These are phyloP conservation scores for Clarias batrachus DNA, from an alignment of 2,113 vertebrate species.

Conservation along the genomic window DNA sequence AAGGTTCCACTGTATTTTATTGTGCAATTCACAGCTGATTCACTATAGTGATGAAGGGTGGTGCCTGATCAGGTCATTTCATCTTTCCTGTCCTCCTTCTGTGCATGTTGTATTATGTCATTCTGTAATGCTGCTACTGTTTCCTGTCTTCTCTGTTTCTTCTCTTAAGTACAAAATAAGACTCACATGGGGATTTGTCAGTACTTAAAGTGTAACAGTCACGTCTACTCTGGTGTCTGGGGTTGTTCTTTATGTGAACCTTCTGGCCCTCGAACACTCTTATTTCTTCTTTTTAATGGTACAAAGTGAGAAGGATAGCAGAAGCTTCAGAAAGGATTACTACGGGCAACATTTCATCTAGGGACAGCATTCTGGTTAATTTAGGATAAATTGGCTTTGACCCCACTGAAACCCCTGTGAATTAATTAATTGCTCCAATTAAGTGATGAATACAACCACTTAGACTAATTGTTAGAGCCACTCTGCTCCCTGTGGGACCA, in stretches of 20 bases:
- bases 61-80: not conserved
- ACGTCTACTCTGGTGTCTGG: not conserved
- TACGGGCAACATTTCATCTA: constrained; percentile 32
- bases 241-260: constrained; percentile 4
- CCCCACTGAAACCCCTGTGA: constrained; percentile 36
- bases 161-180: not conserved
- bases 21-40: not conserved
- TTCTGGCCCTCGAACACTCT: not conserved
- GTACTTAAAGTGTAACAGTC: not conserved
- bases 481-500: constrained; percentile 38
- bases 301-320: constrained; percentile 41
- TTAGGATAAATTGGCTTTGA: constrained; percentile 60
- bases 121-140: not conserved
- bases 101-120: not conserved
- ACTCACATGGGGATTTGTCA: not conserved
- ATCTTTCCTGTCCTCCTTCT: not conserved
- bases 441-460: constrained; percentile 63
- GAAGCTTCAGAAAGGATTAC: constrained; percentile 38
- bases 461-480: constrained; percentile 57
- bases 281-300: constrained; percentile 31
- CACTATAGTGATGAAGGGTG: not conserved
- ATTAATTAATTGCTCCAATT: constrained; percentile 64
- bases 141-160: not conserved
- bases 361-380: constrained; percentile 53
- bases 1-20: too few species aligned